Conservation (phyloP, 2,113 vertebrate species). For the Odontesthes bonariensis region DNA sequence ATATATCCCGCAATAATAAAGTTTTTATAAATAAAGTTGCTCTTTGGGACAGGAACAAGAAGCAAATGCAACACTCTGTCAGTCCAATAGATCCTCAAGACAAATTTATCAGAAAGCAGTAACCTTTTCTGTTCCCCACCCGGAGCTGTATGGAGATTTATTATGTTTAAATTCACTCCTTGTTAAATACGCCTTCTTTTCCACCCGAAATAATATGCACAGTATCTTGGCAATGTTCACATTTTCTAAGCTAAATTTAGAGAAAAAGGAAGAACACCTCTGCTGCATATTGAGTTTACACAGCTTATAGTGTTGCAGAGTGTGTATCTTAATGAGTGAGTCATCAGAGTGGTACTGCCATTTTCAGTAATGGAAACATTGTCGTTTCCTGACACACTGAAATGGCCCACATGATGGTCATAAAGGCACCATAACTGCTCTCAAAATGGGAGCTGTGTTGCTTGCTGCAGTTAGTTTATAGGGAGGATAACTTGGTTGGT, state of each 20-base stretch:
- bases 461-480: conserved; percentile 79
- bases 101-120: background rate
- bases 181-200: background rate
- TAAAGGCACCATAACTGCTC: conserved; percentile 78
- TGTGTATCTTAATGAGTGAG: conserved; percentile 46
- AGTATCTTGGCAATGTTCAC: background rate
- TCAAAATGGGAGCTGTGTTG: conserved; percentile 66
- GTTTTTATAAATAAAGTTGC: no score
- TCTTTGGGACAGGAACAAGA: no score
- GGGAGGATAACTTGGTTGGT: conserved; percentile 78
- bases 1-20: no score
- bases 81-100: background rate
- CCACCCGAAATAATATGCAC: no score
- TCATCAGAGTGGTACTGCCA: conserved; percentile 46
- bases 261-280: background rate
- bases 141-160: background rate
- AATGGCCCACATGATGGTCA: conserved; percentile 63
- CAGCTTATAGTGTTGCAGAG: conserved; percentile 16
- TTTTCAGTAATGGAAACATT: conserved; percentile 67
- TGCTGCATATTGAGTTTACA: background rate
- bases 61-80: background rate
- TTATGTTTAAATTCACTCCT: conserved; percentile 4
- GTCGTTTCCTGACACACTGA: conserved; percentile 65
- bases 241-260: conserved; percentile 13
- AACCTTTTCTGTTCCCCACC: background rate